These are phyloP conservation scores for Hylaeus anthracinus DNA, from an alignment of 1,140 invertebrate species.

Conservation along the genomic window DNA sequence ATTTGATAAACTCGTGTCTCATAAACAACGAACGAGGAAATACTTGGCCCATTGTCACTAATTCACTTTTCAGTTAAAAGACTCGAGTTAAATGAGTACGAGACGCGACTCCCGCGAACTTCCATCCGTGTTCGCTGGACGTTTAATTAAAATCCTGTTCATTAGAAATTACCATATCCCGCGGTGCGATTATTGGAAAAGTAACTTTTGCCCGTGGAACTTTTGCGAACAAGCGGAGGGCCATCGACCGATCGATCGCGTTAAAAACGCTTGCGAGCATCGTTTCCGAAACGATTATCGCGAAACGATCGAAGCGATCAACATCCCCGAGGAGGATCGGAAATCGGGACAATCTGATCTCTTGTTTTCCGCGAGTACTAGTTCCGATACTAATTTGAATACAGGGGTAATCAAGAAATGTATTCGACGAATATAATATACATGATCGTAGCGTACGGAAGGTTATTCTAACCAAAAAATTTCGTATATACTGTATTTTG, in stretches of 20 bases:
- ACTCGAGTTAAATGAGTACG: conserved; percentile 50
- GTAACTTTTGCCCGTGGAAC: conserved; percentile 38
- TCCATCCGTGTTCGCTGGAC: conserved; percentile 42
- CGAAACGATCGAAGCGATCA: neutral
- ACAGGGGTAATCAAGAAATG: no score
- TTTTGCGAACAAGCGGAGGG: neutral
- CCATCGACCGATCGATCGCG: conserved; percentile 14
- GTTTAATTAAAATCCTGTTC: conserved; percentile 58
- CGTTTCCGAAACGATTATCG: neutral
- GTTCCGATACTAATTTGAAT: no score
- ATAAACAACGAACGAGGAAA: conserved; percentile 11
- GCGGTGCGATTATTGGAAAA: conserved; percentile 36
- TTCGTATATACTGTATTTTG: no score
- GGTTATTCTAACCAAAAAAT: no score
- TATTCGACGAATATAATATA: no score
- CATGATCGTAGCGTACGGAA: no score
- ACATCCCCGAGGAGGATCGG: neutral
- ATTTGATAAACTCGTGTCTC: no score
- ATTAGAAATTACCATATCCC: conserved; percentile 46
- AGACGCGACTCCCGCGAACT: conserved; percentile 45
- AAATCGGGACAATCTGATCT: no score
- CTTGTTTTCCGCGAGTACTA: no score
- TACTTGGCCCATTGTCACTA: conserved; percentile 51
- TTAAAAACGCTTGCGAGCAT: neutral
- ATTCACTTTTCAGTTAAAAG: conserved; percentile 57